phyloP scores from a whole-genome alignment of 2,888 invertebrate genomes.

The Frankliniella intonsa region DNA sequence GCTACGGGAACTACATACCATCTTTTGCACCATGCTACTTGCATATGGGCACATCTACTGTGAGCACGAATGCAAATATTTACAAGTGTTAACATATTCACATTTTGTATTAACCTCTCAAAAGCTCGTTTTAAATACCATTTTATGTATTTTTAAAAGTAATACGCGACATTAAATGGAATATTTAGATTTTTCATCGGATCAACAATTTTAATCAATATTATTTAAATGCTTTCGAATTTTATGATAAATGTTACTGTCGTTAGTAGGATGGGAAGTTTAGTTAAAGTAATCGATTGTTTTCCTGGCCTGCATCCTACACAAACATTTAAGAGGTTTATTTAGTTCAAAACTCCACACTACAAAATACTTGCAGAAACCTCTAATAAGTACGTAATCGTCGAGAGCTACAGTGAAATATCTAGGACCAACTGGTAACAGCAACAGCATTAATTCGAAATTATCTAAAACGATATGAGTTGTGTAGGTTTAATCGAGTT shows the following conservation, averaged over 20 bases:
- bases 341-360: background rate
- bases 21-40: background rate
- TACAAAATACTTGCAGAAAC: background rate
- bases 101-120: background rate
- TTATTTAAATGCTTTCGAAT: too few relatives aligned
- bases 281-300: too few relatives aligned
- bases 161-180: too few relatives aligned
- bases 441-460: background rate
- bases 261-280: too few relatives aligned
- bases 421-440: background rate
- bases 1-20: background rate
- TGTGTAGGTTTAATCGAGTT: too few relatives aligned
- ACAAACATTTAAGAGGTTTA: conserved; percentile 20
- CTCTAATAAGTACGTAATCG: background rate
- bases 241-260: too few relatives aligned
- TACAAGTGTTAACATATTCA: background rate
- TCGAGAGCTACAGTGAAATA: too few relatives aligned
- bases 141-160: too few relatives aligned
- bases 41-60: background rate
- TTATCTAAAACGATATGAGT: background rate
- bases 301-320: too few relatives aligned
- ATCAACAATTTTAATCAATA: too few relatives aligned
- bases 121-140: background rate
- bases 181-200: too few relatives aligned
- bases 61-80: conserved; percentile 4